Evolutionary conservation across 2,113 vertebrate genomes (phyloP).

Genomic region (Scomber scombrus): DNA sequence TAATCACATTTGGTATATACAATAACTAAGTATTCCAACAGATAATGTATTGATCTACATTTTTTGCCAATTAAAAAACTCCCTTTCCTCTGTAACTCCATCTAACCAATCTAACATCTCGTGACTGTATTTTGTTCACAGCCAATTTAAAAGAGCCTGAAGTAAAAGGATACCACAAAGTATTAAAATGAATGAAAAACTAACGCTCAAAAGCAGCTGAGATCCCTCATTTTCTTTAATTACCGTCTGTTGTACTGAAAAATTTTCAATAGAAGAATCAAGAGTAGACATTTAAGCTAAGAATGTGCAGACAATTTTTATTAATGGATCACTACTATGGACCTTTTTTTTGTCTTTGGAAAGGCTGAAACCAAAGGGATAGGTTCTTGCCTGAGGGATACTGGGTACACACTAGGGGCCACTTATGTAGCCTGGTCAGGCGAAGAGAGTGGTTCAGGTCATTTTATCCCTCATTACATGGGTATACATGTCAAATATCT

Average conservation of each 20-base stretch:
- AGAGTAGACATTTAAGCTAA: neutral
- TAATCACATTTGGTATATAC: constrained; percentile 1
- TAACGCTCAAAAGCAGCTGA: constrained; percentile 5
- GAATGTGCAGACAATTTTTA: constrained; percentile 12
- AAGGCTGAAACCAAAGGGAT: constrained; percentile 23
- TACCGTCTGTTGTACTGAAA: constrained; percentile 26
- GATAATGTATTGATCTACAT: neutral
- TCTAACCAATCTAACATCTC: neutral
- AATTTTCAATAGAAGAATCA: neutral
- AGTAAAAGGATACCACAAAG: constrained; percentile 25
- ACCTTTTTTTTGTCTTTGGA: constrained; percentile 13
- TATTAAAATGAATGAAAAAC: neutral
- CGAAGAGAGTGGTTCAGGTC: constrained; percentile 31
- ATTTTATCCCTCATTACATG: constrained; percentile 70
- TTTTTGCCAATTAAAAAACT: constrained; percentile 3
- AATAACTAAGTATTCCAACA: neutral
- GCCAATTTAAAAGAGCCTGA: constrained; percentile 36
- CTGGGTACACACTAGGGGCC: constrained; percentile 41
- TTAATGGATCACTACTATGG: neutral
- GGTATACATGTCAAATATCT: constrained; percentile 47
- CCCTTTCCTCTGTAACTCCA: neutral
- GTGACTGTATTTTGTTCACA: constrained; percentile 1
- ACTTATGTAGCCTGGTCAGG: constrained; percentile 58
- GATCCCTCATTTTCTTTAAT: constrained; percentile 32
- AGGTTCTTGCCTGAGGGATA: constrained; percentile 29